These are phyloP conservation scores for Gymnorhina tibicen DNA, from an alignment of 2,113 vertebrate species.

Conservation along the genomic window DNA sequence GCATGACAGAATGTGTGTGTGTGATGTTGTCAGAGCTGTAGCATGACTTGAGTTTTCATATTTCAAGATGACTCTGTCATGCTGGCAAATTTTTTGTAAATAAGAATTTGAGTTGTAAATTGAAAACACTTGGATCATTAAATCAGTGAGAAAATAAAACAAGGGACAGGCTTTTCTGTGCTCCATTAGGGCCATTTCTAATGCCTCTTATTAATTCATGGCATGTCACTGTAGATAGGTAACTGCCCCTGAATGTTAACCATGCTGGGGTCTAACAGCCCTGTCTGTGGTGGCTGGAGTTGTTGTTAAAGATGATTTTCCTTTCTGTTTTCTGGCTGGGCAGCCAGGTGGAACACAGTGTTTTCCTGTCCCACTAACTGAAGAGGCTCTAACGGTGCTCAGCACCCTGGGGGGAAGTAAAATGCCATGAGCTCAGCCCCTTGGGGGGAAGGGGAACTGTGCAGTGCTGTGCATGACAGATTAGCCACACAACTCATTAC, in stretches of 20 bases:
- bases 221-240: neutral
- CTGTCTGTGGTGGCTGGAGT: neutral
- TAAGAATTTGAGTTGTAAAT: slow-evolving; percentile 49
- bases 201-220: neutral
- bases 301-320: neutral
- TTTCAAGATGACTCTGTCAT: slow-evolving; percentile 11
- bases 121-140: slow-evolving; percentile 41
- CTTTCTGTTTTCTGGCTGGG: neutral
- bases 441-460: neutral
- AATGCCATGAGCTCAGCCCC: neutral
- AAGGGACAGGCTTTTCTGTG: neutral
- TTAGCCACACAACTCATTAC: slow-evolving; percentile 49
- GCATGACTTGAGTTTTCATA: neutral
- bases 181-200: neutral
- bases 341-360: neutral
- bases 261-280: neutral
- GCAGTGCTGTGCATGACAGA: slow-evolving; percentile 19
- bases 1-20: neutral
- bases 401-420: neutral
- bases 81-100: slow-evolving; percentile 22
- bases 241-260: neutral
- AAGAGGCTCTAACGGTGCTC: neutral
- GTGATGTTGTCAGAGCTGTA: neutral
- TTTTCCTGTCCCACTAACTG: neutral
- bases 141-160: slow-evolving; percentile 40